These are phyloP conservation scores for Pristionchus arcanus DNA, from an alignment of 2,888 invertebrate genomes.

Conservation along the genomic window DNA sequence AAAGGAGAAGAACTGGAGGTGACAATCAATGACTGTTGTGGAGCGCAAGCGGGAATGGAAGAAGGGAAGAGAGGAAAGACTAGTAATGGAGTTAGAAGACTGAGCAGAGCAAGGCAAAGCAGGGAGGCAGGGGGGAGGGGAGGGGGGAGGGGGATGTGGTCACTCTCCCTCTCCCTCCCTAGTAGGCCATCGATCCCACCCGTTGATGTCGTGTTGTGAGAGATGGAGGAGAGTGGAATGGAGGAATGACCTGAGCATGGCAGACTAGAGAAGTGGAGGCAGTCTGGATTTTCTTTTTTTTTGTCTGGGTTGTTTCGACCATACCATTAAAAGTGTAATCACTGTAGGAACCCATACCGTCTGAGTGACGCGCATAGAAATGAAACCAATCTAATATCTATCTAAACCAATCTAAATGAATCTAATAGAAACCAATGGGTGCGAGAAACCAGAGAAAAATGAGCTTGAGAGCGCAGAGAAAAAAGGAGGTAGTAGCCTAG, in stretches of 20 bases:
- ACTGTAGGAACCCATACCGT: no score
- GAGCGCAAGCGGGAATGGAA: background rate
- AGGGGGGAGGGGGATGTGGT: slow-evolving; percentile 25
- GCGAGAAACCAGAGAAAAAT: background rate
- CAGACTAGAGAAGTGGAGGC: background rate
- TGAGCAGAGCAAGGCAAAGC: background rate
- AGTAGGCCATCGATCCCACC: slow-evolving; percentile 52
- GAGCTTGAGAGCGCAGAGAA: background rate
- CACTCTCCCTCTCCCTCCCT: background rate
- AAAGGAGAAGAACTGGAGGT: background rate
- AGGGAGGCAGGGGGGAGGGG: background rate
- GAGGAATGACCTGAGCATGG: background rate
- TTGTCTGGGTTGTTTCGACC: no score
- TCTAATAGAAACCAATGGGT: no score
- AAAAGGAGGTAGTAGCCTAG: background rate
- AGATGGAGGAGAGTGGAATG: background rate
- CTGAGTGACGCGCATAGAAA: no score
- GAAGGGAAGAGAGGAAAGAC: background rate
- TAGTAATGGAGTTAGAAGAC: slow-evolving; percentile 43
- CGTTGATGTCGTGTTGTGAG: slow-evolving; percentile 4
- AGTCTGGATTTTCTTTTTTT: no score
- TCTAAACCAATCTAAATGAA: no score
- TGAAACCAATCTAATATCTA: no score
- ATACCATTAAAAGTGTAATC: no score
- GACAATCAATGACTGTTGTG: slow-evolving; percentile 11